Evolutionary conservation across 2,113 vertebrate genomes (phyloP), one percentile per base, ranked within the genome.

Genomic region (Pollimyrus isidori): DNA sequence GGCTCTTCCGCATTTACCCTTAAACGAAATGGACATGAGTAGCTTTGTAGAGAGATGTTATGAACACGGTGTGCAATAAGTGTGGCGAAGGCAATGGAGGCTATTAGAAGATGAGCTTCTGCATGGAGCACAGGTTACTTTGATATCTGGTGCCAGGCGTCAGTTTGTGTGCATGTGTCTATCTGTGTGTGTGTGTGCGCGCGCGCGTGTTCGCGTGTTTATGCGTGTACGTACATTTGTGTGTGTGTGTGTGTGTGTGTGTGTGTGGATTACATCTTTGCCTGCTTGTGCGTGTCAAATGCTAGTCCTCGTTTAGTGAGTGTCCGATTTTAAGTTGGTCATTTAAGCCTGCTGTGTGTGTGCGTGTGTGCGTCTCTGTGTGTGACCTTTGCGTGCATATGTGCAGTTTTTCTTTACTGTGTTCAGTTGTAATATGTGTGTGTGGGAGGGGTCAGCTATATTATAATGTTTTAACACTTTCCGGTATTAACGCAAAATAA

Each of bases 261-360:
- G 50, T 23, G 21, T 84, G 53, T 26, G 42, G 26, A 26, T 13
- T 69, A 13, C n/a, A 45, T 30, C 6, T 52, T 52, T 73, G 10
- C 46, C 42, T 69, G 87, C 42, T 11, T 69, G 4, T 69, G 42
- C 62, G 45, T 50, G 58, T 80, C 4, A 35, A 88, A 90, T 89
- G 92, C 89, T 91, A 90, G 91, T 91, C 83, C 15, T 88, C 42
- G 3, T 52, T 69, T 86, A 91, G 11, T 80, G 86, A 82, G 30
- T 15, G 69, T 88, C 65, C 45, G 45, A 80, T 88, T 80, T 73
- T 88, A 13, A 73, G 23, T 53, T 42, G 26, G 15, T 83, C 88
- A 21, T 45, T 58, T 26, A 35, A 46, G 3, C 26, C 82, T 30
- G 30, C 50, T 26, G 84, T 73, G 69, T 39, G 26, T 48, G 90